Percentiles rank a stretch among this genome's conserved stretches.
Evolutionary conservation across 2,113 vertebrate genomes (phyloP).

Genomic region (Eclectus roratus): DNA sequence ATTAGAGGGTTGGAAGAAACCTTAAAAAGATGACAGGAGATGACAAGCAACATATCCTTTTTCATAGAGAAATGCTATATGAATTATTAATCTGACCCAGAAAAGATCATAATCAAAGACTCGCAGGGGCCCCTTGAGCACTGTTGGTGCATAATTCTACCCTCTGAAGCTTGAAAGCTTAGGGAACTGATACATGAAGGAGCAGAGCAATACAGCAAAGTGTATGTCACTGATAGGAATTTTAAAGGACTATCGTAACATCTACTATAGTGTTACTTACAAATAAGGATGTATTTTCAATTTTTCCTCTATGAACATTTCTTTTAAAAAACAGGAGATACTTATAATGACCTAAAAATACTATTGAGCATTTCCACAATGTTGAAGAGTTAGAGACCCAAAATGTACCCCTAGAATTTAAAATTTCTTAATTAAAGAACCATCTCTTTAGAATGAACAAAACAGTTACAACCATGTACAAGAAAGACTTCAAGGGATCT

Average conservation of each 20-base stretch:
- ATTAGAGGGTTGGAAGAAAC: not conserved
- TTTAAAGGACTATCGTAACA: not conserved
- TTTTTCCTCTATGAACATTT: not conserved
- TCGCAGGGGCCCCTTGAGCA: slow-evolving; percentile 25
- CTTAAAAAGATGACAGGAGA: slow-evolving; percentile 26
- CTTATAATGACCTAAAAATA: not conserved
- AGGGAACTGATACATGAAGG: not conserved
- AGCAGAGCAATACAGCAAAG: not conserved
- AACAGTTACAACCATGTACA: not conserved
- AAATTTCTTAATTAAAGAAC: not conserved
- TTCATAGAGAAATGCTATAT: slow-evolving; percentile 45
- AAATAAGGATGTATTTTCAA: not conserved
- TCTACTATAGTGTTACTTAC: not conserved
- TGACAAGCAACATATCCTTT: slow-evolving; percentile 18
- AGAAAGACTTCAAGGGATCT: not conserved
- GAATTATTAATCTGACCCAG: slow-evolving; percentile 73
- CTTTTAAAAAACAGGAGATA: not conserved
- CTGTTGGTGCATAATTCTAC: slow-evolving; percentile 40
- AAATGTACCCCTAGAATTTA: not conserved
- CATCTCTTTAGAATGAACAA: not conserved
- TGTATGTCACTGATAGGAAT: not conserved
- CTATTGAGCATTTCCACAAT: not conserved
- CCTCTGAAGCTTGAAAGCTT: not conserved
- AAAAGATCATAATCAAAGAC: slow-evolving; percentile 67
- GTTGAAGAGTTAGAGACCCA: not conserved